These are phyloP conservation scores for Cheirogaleus major DNA, from an alignment of 2,797 vertebrate genomes.

Conservation along the genomic window DNA sequence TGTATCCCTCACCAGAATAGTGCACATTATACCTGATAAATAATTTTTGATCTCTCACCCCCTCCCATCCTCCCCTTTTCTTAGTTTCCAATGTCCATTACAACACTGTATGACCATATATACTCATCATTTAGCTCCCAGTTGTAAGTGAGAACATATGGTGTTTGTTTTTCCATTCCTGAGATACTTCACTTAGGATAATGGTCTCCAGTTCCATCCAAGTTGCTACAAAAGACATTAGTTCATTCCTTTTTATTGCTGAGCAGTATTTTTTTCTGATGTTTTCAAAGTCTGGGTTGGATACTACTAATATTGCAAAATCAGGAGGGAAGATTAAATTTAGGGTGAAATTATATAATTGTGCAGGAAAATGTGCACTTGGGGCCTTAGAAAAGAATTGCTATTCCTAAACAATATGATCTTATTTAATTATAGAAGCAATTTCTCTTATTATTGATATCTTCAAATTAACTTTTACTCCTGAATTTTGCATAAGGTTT, in stretches of 20 bases:
- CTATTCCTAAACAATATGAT: neutral
- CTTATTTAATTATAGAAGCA: conserved; percentile 37
- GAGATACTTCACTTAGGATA: neutral
- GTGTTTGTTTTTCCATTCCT: neutral
- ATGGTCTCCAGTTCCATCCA: neutral
- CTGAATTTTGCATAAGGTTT: conserved; percentile 39
- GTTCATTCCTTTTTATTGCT: neutral
- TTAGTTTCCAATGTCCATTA: neutral
- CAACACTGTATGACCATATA: neutral
- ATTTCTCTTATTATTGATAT: conserved; percentile 18
- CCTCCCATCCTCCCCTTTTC: neutral
- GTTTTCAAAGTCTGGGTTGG: conserved; percentile 36
- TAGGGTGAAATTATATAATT: neutral
- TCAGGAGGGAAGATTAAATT: neutral
- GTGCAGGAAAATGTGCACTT: neutral
- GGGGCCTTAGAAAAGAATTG: neutral
- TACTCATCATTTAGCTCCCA: neutral
- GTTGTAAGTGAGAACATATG: neutral
- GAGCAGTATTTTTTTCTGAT: neutral
- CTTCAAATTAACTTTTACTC: neutral
- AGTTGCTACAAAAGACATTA: neutral
- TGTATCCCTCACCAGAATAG: neutral
- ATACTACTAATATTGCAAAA: neutral
- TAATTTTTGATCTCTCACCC: neutral
- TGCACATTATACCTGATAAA: neutral